Percentiles rank a stretch among this genome's conserved stretches.
These are phyloP conservation scores for Saturnia pavonia DNA, from an alignment of 2,888 invertebrate species.

Conservation along the genomic window DNA sequence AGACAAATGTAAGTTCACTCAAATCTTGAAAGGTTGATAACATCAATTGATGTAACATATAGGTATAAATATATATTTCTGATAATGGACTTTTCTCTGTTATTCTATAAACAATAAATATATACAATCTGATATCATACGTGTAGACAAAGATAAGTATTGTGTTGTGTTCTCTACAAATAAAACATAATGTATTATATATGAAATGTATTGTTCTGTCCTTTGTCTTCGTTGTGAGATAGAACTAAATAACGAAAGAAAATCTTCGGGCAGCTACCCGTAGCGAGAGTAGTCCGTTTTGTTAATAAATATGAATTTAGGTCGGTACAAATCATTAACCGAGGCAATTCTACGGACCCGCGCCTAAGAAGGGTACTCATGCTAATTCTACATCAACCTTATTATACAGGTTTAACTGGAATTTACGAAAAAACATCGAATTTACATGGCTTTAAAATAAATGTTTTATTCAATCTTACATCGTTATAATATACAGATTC, in stretches of 20 bases:
- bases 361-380: constrained; percentile 16
- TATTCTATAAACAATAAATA: not conserved
- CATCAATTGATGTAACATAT: no score
- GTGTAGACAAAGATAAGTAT: not conserved
- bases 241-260: constrained; percentile 13
- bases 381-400: constrained; percentile 14
- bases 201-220: not conserved
- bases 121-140: not conserved
- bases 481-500: not conserved
- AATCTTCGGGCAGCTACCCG: not conserved
- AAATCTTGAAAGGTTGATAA: no score
- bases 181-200: not conserved
- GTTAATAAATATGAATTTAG: constrained; percentile 21
- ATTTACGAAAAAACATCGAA: not conserved
- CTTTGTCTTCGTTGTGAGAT: not conserved
- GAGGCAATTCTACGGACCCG: constrained; percentile 1
- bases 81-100: not conserved
- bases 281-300: not conserved
- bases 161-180: not conserved
- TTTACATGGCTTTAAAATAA: not conserved
- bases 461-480: not conserved
- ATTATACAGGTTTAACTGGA: not conserved
- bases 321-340: constrained; percentile 16
- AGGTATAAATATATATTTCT: not conserved
- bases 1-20: no score